phyloP scores from a whole-genome alignment of 2,797 vertebrate species.

The Brotula barbata region DNA sequence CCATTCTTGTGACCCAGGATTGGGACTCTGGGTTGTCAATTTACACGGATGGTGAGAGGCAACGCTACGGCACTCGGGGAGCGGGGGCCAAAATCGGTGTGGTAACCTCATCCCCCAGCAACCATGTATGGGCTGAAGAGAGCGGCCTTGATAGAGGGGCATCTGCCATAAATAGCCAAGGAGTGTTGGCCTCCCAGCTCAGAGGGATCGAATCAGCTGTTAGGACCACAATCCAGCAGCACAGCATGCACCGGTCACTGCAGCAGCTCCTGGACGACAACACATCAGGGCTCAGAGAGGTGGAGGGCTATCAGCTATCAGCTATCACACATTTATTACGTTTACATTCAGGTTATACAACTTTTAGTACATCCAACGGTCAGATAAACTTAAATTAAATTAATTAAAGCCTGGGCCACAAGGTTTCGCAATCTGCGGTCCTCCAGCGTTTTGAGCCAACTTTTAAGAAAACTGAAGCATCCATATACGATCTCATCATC shows the following conservation, averaged over 20 bases:
- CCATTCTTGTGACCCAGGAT: constrained; percentile 41
- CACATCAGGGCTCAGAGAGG: constrained; percentile 4
- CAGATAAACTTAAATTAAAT: not conserved
- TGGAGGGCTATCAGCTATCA: not conserved
- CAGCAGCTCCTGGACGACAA: constrained; percentile 20
- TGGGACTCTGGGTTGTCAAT: constrained; percentile 25
- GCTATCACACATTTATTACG: not conserved
- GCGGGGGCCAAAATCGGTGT: constrained; percentile 58
- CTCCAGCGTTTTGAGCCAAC: too few species aligned
- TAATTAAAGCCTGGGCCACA: too few species aligned
- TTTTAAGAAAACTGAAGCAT: too few species aligned
- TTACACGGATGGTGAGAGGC: constrained; percentile 39
- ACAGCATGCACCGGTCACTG: constrained; percentile 14
- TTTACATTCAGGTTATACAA: not conserved
- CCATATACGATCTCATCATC: too few species aligned
- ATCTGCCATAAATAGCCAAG: constrained; percentile 83
- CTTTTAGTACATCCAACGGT: not conserved
- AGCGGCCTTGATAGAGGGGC: constrained; percentile 65
- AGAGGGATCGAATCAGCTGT: constrained; percentile 71
- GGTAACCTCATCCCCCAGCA: constrained; percentile 76
- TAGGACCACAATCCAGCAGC: constrained; percentile 51
- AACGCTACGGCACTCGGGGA: constrained; percentile 40
- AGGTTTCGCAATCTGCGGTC: too few species aligned
- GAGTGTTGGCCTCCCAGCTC: constrained; percentile 44
- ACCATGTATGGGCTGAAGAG: constrained; percentile 82